phyloP scores from a whole-genome alignment of 53 echinoderm and acorn worm genomes.

The Arbacia lixula region DNA sequence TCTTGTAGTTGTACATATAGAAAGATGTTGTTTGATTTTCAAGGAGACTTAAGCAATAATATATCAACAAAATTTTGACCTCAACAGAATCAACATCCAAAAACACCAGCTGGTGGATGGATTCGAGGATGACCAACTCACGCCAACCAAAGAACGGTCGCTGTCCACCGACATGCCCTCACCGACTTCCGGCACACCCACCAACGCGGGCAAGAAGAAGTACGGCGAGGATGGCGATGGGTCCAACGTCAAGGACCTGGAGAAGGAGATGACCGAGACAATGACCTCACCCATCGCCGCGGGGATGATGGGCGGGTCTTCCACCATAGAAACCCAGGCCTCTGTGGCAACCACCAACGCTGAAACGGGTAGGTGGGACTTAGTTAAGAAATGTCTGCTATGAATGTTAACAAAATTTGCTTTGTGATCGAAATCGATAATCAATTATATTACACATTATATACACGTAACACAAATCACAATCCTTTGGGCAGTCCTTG shows the following conservation, averaged over 20 bases:
- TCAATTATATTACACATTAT: no score
- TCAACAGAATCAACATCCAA: slow-evolving; percentile 88
- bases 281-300: slow-evolving; percentile 79
- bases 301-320: neutral
- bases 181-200: slow-evolving; percentile 62
- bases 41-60: no score
- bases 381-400: no score
- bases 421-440: no score
- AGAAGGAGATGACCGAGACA: slow-evolving; percentile 77
- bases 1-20: no score
- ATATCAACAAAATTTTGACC: no score
- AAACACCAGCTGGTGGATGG: slow-evolving; percentile 64
- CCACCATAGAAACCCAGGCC: slow-evolving; percentile 87
- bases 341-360: slow-evolving; percentile 78
- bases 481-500: no score
- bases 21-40: no score
- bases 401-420: no score
- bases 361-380: slow-evolving; percentile 78
- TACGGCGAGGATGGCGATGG: slow-evolving; percentile 37
- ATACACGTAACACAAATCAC: no score
- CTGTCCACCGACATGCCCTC: slow-evolving; percentile 22
- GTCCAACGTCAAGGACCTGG: slow-evolving; percentile 77
- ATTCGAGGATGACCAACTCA: slow-evolving; percentile 74
- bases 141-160: slow-evolving; percentile 55
- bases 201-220: slow-evolving; percentile 57